These are phyloP conservation scores for Psittacara wagleri DNA, from an alignment of 2,113 vertebrate species.

Conservation along the genomic window DNA sequence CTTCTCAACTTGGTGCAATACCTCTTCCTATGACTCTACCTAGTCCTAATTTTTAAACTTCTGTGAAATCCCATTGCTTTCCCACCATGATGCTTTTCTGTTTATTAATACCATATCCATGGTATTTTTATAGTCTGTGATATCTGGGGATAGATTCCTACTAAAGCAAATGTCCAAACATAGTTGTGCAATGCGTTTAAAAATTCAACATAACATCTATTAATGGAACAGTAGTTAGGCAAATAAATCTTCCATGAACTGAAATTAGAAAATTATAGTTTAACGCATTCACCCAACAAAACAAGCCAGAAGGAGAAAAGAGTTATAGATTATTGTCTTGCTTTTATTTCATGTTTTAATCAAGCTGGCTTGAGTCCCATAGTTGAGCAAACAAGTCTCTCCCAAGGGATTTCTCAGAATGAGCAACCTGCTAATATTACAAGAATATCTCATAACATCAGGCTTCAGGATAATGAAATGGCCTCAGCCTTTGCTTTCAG, in stretches of 20 bases:
- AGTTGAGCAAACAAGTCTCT: not conserved
- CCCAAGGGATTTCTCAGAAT: not conserved
- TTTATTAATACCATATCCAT: not conserved
- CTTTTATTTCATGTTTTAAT: slow-evolving; percentile 30
- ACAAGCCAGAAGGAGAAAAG: not conserved
- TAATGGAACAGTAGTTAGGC: not conserved
- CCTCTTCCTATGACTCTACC: not conserved
- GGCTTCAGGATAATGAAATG: not conserved
- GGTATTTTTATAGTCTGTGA: not conserved
- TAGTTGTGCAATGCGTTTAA: not conserved
- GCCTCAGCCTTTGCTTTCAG: not conserved
- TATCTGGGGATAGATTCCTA: not conserved
- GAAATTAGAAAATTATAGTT: slow-evolving; percentile 13
- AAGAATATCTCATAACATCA: not conserved
- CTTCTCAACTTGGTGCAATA: not conserved
- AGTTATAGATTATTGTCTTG: not conserved
- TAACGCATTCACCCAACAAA: not conserved
- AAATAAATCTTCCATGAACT: not conserved
- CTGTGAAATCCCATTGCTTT: not conserved
- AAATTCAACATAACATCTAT: slow-evolving; percentile 1
- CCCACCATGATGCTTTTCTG: not conserved
- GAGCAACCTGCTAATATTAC: not conserved
- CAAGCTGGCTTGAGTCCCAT: not conserved
- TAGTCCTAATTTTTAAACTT: not conserved
- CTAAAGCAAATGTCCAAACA: not conserved